phyloP scores from a whole-genome alignment of 2,888 invertebrate genomes.

The Eurytoma adleriae region DNA sequence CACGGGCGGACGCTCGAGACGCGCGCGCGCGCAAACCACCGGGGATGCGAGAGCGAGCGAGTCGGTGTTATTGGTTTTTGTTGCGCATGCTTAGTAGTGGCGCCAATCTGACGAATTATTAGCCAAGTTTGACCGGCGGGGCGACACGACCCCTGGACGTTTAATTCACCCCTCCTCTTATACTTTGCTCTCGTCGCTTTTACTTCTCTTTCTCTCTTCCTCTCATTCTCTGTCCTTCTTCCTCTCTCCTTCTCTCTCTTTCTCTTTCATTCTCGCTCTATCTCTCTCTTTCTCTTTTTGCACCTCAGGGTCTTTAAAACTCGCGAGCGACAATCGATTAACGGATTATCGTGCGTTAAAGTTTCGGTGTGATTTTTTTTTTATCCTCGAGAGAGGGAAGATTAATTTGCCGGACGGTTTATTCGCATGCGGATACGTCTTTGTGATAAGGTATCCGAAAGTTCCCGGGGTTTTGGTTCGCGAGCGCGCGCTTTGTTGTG shows the following conservation, averaged over 20 bases:
- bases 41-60: slow-evolving; percentile 19
- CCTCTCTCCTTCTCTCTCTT: background rate
- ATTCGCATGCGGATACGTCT: slow-evolving; percentile 2
- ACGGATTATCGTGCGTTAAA: slow-evolving; percentile 12
- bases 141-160: slow-evolving; percentile 56
- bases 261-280: too few relatives aligned
- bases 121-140: slow-evolving; percentile 69
- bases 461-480: too few relatives aligned
- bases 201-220: background rate
- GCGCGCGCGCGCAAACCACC: background rate
- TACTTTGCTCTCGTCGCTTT: background rate
- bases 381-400: background rate
- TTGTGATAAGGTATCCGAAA: too few relatives aligned
- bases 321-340: slow-evolving; percentile 19
- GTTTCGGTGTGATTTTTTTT: background rate
- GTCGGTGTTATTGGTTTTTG: slow-evolving; percentile 73
- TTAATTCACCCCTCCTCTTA: slow-evolving; percentile 59
- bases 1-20: background rate
- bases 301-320: too few relatives aligned
- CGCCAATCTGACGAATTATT: slow-evolving; percentile 74
- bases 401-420: slow-evolving; percentile 4
- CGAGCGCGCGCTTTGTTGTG: too few relatives aligned
- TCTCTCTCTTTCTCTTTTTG: background rate
- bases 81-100: slow-evolving; percentile 72
- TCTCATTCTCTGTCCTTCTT: background rate